Percentiles rank a stretch among this genome's conserved stretches.
phyloP scores from a whole-genome alignment of 2,888 invertebrate species.

The Strigamia maritima region DNA sequence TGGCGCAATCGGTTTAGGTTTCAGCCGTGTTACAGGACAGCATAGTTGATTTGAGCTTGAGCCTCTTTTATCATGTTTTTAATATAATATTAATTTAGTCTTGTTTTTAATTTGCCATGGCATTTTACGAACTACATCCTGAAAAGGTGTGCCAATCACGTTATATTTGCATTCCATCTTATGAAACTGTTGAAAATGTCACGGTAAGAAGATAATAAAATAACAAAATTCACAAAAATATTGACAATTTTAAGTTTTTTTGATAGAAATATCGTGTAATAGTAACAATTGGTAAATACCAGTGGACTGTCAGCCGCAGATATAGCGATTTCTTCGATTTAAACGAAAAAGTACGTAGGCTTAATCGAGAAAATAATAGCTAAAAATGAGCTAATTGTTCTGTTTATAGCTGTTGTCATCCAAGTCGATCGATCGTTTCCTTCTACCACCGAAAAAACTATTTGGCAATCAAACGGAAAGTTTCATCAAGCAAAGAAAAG shows the following conservation, averaged over 20 bases:
- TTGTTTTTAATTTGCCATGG: background rate
- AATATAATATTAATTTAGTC: background rate
- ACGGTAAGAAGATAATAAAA: background rate
- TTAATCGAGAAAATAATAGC: background rate
- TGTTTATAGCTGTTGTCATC: constrained; percentile 36
- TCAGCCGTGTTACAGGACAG: too few relatives aligned
- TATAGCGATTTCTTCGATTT: background rate
- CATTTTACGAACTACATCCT: background rate
- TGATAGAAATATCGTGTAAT: background rate
- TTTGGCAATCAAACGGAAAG: constrained; percentile 41
- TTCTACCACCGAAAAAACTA: constrained; percentile 42
- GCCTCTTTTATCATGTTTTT: background rate
- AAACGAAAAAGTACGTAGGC: background rate
- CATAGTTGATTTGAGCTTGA: background rate
- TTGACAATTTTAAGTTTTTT: background rate
- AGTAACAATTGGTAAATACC: background rate
- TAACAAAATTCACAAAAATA: background rate
- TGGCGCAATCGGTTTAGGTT: too few relatives aligned
- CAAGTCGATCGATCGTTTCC: constrained; percentile 38
- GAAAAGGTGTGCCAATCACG: background rate
- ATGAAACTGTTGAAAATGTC: constrained; percentile 1
- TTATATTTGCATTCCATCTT: background rate
- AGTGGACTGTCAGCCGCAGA: background rate
- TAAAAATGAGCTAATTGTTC: background rate
- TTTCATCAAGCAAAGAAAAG: constrained; percentile 41